Percentiles rank a stretch among this genome's conserved stretches.
These are phyloP conservation scores for Leptinotarsa texana DNA, from an alignment of 1,140 invertebrate genomes.

Conservation along the genomic window DNA sequence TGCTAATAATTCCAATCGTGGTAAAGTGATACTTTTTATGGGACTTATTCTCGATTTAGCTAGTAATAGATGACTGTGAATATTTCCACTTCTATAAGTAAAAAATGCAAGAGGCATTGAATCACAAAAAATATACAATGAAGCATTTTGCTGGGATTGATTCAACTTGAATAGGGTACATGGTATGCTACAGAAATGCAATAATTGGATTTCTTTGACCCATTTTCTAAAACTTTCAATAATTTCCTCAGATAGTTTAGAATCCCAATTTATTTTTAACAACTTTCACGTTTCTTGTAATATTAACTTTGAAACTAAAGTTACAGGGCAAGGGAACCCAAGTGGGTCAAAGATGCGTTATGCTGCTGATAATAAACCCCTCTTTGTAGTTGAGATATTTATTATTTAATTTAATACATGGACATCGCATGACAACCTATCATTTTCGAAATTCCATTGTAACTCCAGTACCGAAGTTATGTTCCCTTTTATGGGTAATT, in stretches of 20 bases:
- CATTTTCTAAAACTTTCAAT: too few species aligned
- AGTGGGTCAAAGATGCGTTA: not conserved
- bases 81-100: too few species aligned
- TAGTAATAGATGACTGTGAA: too few species aligned
- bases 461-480: not conserved
- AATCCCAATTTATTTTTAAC: not conserved
- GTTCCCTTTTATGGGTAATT: not conserved
- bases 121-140: too few species aligned
- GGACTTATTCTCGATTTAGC: too few species aligned
- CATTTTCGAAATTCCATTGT: not conserved
- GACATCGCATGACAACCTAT: not conserved
- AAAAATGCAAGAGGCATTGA: too few species aligned
- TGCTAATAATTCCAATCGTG: too few species aligned
- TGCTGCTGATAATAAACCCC: not conserved
- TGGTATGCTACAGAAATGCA: too few species aligned
- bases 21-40: too few species aligned
- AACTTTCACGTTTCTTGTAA: not conserved
- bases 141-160: not conserved
- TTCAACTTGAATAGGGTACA: too few species aligned
- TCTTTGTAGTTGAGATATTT: not conserved
- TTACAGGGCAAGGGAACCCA: not conserved
- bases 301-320: not conserved
- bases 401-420: not conserved
- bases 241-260: too few species aligned
- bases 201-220: too few species aligned